These are phyloP conservation scores for Eleutherodactylus coqui DNA, from an alignment of 2,797 vertebrate species.

Conservation along the genomic window DNA sequence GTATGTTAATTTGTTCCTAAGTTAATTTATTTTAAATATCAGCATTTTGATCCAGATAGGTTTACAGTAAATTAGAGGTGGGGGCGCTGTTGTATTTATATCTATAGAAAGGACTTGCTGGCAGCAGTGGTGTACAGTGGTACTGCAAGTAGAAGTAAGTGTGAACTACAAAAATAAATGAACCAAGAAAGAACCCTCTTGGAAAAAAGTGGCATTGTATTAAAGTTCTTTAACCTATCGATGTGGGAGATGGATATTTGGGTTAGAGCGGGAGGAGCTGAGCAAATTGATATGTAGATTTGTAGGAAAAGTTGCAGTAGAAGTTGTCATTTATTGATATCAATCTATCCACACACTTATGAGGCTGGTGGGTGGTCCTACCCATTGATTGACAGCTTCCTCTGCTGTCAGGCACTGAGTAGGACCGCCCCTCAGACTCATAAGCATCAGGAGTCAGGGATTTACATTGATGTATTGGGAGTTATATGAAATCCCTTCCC, in stretches of 20 bases:
- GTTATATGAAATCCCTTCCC: not conserved
- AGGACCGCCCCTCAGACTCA: not conserved
- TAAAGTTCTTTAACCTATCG: not conserved
- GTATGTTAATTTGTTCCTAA: not conserved
- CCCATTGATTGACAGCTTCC: not conserved
- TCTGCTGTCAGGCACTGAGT: not conserved
- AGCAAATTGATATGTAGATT: not conserved
- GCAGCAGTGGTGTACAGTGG: not conserved
- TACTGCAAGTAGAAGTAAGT: not conserved
- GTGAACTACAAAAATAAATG: not conserved
- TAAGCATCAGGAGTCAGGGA: not conserved
- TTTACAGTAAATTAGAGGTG: not conserved
- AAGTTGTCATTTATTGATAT: not conserved
- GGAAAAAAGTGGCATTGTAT: not conserved
- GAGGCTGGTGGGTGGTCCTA: not conserved
- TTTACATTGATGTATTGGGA: not conserved
- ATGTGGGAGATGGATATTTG: not conserved
- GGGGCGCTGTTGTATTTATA: conserved; percentile 1
- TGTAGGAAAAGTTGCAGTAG: too few relatives aligned
- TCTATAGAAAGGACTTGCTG: not conserved
- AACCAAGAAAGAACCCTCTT: not conserved
- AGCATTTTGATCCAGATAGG: not conserved
- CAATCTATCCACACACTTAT: too few relatives aligned
- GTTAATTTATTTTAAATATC: not conserved
- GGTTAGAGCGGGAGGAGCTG: not conserved